A percentile compares a stretch with the other conserved stretches of the same genome.
Evolutionary conservation across 2,113 vertebrate species (phyloP).

Genomic region (Mastomys natalensis): DNA sequence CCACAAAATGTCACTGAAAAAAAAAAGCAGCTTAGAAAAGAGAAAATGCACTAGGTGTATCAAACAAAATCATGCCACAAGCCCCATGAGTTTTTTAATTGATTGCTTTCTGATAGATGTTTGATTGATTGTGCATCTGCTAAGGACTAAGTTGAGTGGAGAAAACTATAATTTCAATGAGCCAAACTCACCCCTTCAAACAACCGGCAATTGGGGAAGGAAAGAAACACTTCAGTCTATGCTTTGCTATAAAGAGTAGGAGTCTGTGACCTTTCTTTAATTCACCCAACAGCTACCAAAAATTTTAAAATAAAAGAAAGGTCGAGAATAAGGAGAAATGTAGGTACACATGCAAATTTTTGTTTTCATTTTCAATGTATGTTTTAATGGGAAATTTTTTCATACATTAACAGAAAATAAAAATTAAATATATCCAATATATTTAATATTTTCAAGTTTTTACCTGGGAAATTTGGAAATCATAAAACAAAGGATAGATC

Average conservation of each 20-base stretch:
- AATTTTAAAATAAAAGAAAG: not conserved
- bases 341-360: not conserved
- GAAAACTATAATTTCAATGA: not conserved
- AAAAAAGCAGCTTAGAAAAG: not conserved
- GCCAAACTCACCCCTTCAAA: not conserved
- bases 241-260: not conserved
- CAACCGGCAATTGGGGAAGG: not conserved
- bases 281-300: not conserved
- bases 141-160: not conserved
- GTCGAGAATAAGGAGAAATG: not conserved
- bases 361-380: not conserved
- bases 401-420: not conserved
- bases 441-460: not conserved
- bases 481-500: not conserved
- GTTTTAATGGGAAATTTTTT: not conserved
- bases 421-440: not conserved
- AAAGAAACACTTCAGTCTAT: not conserved
- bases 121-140: not conserved
- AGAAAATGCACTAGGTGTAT: not conserved
- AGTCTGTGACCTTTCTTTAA: not conserved
- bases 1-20: not conserved
- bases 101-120: not conserved
- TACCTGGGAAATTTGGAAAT: not conserved
- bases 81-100: not conserved
- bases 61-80: not conserved